Evolutionary conservation across 2,113 vertebrate genomes (phyloP), one percentile per base, ranked within the genome.

Genomic region (Odontesthes bonariensis): DNA sequence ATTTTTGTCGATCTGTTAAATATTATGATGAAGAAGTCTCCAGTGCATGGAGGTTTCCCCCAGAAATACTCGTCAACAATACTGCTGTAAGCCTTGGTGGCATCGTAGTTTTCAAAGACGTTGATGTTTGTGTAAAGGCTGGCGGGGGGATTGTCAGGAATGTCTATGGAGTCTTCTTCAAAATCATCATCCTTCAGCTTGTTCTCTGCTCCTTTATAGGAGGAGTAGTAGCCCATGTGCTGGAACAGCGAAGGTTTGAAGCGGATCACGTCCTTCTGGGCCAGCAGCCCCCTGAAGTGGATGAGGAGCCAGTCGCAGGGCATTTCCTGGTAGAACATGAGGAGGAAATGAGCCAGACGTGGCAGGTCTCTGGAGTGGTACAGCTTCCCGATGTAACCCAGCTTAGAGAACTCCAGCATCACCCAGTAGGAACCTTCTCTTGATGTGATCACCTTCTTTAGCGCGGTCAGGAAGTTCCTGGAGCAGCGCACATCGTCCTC

Each of bases 301-400:
- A 97, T 97, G 42, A 99, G 94, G 33, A 99, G 89, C 98, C 98
- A 99, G 79, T 99, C 98, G 0, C 98, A 99, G 89, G 98, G 98
- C 98, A 99, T 99, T 91, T 99, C 98, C 92, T 99, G 98, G 94
- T 99, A 99, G 92, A 99, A 99, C 98, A 99, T 98, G 90, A 99
- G 92, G 82, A 99, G 93, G 94, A 99, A 99, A 77, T 97, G 96
- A 14, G 97, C 98, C 85, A 99, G 71, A 1, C 98, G 95, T 5
- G 97, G 96, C 55, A 99, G 95, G 85, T 95, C 94, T 73, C 78
- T 88, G 47, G 94, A 94, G 86, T 95, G 94, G 91, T 99, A 99
- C 52, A 99, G 95, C 81, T 99, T 99, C 81, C 98, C 98, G 59
- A 99, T 99, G 90, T 99, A 99, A 1, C 98, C 98, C 81, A 99